A percentile compares a stretch with the other conserved stretches of the same genome.
Evolutionary conservation across 2,113 vertebrate genomes (phyloP).

Genomic region (Pleuronectes platessa): DNA sequence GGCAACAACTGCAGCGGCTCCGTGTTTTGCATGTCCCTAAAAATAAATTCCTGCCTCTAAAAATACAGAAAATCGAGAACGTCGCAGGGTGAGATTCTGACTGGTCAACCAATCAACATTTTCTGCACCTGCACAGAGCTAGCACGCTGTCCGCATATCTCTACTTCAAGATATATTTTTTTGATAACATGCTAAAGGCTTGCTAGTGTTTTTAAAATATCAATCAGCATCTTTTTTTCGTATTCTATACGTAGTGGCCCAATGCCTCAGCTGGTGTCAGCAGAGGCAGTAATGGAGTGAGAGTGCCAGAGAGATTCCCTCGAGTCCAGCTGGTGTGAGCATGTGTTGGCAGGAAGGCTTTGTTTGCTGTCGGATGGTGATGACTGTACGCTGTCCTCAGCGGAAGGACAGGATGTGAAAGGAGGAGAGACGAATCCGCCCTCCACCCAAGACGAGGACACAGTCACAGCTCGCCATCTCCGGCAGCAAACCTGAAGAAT

Average conservation of each 20-base stretch:
- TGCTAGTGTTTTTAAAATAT: neutral
- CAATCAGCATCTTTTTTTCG: neutral
- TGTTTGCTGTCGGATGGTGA: slow-evolving; percentile 39
- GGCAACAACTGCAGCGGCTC: slow-evolving; percentile 22
- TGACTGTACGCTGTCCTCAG: slow-evolving; percentile 27
- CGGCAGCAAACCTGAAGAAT: slow-evolving; percentile 33
- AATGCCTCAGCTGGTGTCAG: slow-evolving; percentile 48
- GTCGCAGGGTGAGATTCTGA: neutral
- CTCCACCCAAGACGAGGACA: slow-evolving; percentile 23
- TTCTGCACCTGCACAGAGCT: slow-evolving; percentile 10
- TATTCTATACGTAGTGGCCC: slow-evolving; percentile 6
- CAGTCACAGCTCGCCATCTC: neutral
- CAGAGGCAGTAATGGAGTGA: slow-evolving; percentile 32
- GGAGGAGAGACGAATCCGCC: slow-evolving; percentile 8
- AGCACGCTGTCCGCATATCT: neutral
- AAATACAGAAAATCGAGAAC: slow-evolving; percentile 14
- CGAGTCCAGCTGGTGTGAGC: slow-evolving; percentile 43
- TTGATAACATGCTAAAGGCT: neutral
- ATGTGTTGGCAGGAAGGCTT: slow-evolving; percentile 39
- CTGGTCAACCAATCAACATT: slow-evolving; percentile 27
- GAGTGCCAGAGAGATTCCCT: slow-evolving; percentile 47
- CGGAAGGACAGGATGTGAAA: slow-evolving; percentile 4
- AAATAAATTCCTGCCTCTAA: slow-evolving; percentile 22
- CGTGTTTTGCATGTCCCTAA: slow-evolving; percentile 22
- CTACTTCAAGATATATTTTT: neutral